Evolutionary conservation across 2,797 vertebrate species (phyloP), one percentile per base, ranked within the genome.

Genomic region (Lophotriccus pileatus): DNA sequence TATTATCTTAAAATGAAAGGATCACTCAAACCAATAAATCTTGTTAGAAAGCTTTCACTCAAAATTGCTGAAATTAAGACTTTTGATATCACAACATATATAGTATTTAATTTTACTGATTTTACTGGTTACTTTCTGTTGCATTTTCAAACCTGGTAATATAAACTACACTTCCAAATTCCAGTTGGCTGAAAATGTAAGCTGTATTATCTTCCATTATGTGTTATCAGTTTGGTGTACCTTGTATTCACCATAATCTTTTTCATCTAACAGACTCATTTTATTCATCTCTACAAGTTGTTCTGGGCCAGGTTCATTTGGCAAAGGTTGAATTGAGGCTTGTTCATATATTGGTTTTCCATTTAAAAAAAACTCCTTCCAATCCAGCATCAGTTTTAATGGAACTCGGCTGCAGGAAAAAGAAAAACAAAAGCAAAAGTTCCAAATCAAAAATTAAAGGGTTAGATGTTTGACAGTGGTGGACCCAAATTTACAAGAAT

Each of bases 241-340:
- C 98, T 97, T 98, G 96, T 99, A 99, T 80, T 99, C 98, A 79
- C 98, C 94, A 97, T 98, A 99, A 96, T 99, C 99, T 96, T 98
- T 98, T 85, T 97, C 97, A 96, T 99, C 98, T 92, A 99, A 98
- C 39, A 98, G 97, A 76, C 97, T 97, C 84, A 98, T 97, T 97
- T 98, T 99, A 95, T 98, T 94, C 92, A 98, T 50, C 92, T 99
- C 98, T 87, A 90, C 14, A 24, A 97, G 90, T 74, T 98, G 97
- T 36, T 97, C 96, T 76, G 96, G 80, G 56, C 93, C 97, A 28
- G 95, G 93, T 10, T 97, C 94, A 32, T 79, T 34, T 58, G 93
- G 67, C 14, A 94, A 64, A 30, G 68, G 52, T 30, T 97, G 96
- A 86, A 97, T 32, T 39, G 93, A 95, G 30, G 95, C 82, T 96